Evolutionary conservation across 2,888 invertebrate species (phyloP), one percentile per base, ranked within the genome.

Genomic region (Dolomedes plantarius): DNA sequence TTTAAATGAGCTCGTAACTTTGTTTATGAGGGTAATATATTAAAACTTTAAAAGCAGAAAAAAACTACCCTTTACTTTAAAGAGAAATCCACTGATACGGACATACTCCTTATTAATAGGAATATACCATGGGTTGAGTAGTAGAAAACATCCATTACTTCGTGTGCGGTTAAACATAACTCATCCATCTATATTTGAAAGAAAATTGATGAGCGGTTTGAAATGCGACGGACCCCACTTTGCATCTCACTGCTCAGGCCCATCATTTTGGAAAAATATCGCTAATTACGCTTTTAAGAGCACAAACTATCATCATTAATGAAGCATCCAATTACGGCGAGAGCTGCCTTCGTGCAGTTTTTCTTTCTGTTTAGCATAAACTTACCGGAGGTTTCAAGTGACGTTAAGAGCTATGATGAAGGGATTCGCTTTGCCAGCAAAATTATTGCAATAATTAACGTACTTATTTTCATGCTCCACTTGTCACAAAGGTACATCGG

Each of bases 281-380:
- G 73, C 80, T 80, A 80, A 80, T 80, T 80, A 74, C 74, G 56
- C 80, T 73, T 68, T 80, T 80, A 80, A 74, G 71, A 80, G 80
- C 80, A 41, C 67, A 80, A 80, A 80, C 73, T 73, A 80, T 68
- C 80, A 29, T 74, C 73, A 56, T 80, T 80, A 80, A 80, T 80
- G 80, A 80, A 73, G 74, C 73, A 23, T 65, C 80, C 80, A 80
- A 80, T 80, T 80, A 80, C 73, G 6, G 39, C 27, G 36, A 31
- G 39, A 50, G 28, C 50, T 28, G 19, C 32, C 19, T 31, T 27
- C 36, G 27, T n/a, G n/a, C n/a, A 64, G 36, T 78, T 72, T 72
- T 74, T 67, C 67, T 36, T 11, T 11, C 0, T 32, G 13, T 9
- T 29, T 13, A 29, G 9, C 11, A 28, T 29, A 7, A 23, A 69